A percentile compares a stretch with the other conserved stretches of the same genome.
phyloP scores from a whole-genome alignment of 2,888 invertebrate genomes.

The Lucinisca nassula region DNA sequence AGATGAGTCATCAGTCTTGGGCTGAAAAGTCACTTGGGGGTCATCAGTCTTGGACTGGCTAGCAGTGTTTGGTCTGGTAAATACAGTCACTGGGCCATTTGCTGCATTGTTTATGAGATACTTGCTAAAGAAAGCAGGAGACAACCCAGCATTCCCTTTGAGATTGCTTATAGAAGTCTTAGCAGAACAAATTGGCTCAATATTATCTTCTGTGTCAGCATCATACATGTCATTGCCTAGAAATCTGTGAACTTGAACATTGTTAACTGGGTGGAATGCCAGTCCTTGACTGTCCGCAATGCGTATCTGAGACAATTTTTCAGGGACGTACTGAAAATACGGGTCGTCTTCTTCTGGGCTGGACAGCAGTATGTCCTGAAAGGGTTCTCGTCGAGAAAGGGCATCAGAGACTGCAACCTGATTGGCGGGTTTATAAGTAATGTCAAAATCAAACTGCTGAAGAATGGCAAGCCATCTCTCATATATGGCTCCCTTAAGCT shows the following conservation, averaged over 20 bases:
- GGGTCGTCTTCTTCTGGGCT: conserved; percentile 5
- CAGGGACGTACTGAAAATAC: conserved; percentile 43
- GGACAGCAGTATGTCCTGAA: neutral
- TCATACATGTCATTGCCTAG: neutral
- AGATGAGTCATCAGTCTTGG: no score
- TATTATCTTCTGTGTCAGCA: neutral
- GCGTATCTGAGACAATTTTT: neutral
- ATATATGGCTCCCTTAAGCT: conserved; percentile 13
- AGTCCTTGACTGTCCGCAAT: neutral
- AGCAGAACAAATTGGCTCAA: neutral
- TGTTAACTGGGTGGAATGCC: neutral
- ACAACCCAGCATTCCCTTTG: neutral
- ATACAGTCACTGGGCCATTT: neutral
- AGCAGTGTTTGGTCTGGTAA: neutral
- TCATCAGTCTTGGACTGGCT: no score
- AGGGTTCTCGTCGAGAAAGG: neutral
- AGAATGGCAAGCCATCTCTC: conserved; percentile 34
- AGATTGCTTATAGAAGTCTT: neutral
- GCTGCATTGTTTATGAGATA: neutral
- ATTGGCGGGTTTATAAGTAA: conserved; percentile 21
- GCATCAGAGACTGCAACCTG: conserved; percentile 3
- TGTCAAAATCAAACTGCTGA: conserved; percentile 15
- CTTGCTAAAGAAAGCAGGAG: neutral
- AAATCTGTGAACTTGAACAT: neutral
- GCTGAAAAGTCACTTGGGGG: neutral